Conservation (phyloP, 2,113 vertebrate species). For the Talpa occidentalis region DNA sequence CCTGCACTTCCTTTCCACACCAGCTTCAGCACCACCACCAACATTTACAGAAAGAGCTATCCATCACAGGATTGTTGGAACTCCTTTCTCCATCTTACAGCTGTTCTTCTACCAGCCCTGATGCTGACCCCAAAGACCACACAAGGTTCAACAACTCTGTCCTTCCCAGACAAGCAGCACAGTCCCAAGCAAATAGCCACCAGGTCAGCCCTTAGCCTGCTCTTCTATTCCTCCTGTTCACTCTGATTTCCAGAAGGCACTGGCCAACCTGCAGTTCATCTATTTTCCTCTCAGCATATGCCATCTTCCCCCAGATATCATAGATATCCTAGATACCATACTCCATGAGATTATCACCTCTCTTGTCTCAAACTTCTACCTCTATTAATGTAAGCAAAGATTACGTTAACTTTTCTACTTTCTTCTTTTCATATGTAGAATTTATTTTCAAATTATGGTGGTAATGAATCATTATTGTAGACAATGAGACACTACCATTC, state of each 20-base stretch:
- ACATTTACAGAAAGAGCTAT: neutral
- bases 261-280: neutral
- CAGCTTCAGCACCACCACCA: neutral
- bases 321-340: neutral
- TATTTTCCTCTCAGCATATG: neutral
- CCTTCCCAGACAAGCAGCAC: neutral
- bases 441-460: neutral
- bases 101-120: neutral
- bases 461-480: neutral
- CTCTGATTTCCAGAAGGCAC: neutral
- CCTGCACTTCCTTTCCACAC: neutral
- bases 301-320: neutral
- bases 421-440: conserved; percentile 18
- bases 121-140: neutral
- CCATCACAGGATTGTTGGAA: neutral
- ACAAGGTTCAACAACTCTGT: neutral
- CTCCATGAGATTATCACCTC: neutral
- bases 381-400: neutral
- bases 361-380: neutral
- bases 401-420: conserved; percentile 7
- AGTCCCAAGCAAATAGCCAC: neutral
- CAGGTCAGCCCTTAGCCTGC: neutral
- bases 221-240: neutral
- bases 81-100: neutral
- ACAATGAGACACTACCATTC: neutral